Percentiles rank a stretch among this genome's conserved stretches.
Conservation (phyloP, 2,888 invertebrate species). For the Macropis europaea region DNA sequence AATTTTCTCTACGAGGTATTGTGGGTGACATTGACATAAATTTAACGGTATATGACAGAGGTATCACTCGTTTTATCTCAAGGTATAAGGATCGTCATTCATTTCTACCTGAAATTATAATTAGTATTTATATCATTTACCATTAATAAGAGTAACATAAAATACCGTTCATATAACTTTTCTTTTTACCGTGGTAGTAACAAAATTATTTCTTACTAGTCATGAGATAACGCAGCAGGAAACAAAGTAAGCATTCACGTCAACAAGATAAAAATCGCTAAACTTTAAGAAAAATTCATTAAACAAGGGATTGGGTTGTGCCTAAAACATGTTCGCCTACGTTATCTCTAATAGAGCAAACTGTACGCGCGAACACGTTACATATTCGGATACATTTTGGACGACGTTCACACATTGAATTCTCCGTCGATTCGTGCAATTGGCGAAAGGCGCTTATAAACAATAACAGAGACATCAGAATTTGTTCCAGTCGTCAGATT, state of each 20-base stretch:
- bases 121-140: too few species aligned
- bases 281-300: not conserved
- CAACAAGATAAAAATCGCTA: not conserved
- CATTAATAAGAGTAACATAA: too few species aligned
- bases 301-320: slow-evolving; percentile 20
- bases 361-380: not conserved
- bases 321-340: slow-evolving; percentile 25
- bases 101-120: too few species aligned
- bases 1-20: too few species aligned
- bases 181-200: too few species aligned
- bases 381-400: not conserved
- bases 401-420: not conserved
- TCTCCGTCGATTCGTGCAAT: not conserved
- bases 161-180: too few species aligned
- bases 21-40: too few species aligned
- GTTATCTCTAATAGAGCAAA: slow-evolving; percentile 4
- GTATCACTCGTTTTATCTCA: too few species aligned
- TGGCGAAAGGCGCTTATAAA: not conserved
- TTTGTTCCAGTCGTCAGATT: not conserved
- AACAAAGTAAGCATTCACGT: not conserved
- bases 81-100: too few species aligned
- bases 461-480: slow-evolving; percentile 17
- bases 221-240: not conserved
- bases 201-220: too few species aligned
- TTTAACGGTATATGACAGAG: too few species aligned